phyloP scores from a whole-genome alignment of 2,888 invertebrate species.

The Cheilosia pagana region DNA sequence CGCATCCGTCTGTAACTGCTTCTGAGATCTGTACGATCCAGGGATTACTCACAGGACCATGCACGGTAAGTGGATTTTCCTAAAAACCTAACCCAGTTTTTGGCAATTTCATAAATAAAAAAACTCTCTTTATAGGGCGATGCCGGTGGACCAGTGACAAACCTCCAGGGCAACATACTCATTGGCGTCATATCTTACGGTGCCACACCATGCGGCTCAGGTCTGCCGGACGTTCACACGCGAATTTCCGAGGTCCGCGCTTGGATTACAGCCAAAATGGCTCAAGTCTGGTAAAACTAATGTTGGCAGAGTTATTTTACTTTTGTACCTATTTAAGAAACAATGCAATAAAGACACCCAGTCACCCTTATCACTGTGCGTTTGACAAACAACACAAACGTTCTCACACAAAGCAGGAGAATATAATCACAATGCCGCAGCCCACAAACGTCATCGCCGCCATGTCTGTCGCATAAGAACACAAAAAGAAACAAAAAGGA shows the following conservation, averaged over 20 bases:
- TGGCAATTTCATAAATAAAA: too few relatives aligned
- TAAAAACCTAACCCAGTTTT: too few relatives aligned
- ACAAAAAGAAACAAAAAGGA: constrained; percentile 73
- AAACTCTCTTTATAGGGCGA: constrained; percentile 4
- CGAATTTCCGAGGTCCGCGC: background rate
- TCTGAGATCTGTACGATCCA: background rate
- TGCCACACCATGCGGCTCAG: background rate
- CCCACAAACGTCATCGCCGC: constrained; percentile 41
- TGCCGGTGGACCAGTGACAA: constrained; percentile 15
- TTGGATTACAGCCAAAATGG: background rate
- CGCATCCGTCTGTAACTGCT: background rate
- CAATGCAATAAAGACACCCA: too few relatives aligned
- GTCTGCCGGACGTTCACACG: background rate
- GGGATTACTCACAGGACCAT: background rate
- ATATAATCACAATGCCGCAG: constrained; percentile 34
- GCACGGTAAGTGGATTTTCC: background rate
- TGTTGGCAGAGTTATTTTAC: too few relatives aligned
- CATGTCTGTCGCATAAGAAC: constrained; percentile 41
- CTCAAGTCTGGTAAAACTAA: background rate
- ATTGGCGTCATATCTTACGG: background rate
- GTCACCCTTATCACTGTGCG: constrained; percentile 56
- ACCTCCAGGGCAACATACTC: background rate
- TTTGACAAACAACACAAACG: constrained; percentile 76
- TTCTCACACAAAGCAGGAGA: constrained; percentile 18
- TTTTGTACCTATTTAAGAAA: too few relatives aligned